Evolutionary conservation across 2,797 vertebrate genomes (phyloP), one percentile per base, ranked within the genome.

Genomic region (Anabacerthia variegaticeps): DNA sequence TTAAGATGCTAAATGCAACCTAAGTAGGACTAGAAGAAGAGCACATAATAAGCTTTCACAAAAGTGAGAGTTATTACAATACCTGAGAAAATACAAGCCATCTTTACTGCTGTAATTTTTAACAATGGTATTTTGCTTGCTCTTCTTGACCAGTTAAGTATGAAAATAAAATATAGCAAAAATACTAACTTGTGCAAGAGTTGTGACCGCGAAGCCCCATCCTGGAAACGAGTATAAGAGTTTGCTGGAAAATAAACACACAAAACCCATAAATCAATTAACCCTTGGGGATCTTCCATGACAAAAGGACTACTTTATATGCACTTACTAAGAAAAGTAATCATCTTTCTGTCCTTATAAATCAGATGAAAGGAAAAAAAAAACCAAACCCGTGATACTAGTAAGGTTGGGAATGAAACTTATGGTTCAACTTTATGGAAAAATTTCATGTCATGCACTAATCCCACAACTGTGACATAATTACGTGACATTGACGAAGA

Each of bases 141-240:
- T 74, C 18, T 23, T 91, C 28, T 69, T 34, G 16, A 91, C 7
- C 37, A 61, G 26, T 36, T 72, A 61, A 1, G 2, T 27, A 76
- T 30, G 34, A 71, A 76, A 94, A 30, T 36, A 79, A 58, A 89
- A 86, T 39, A 21, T 10, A 74, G 6, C 7, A 93, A 90, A 96
- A 89, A 71, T 58, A 97, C 98, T 94, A 93, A 99, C 99, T 98
- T 99, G 99, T 93, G 99, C 98, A 94, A 99, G 98, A 71, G 97
- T 98, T 34, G 99, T 99, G 89, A 99, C 98, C 8, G 98, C 98
- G 32, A 97, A 97, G 22, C 96, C 97, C 99, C 99, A 99, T 66
- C 99, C 99, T 32, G 98, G 79, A 94, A 99, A 99, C 0, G 98
- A 98, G 96, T 98, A 99, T 5, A 99, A 87, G 85, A 99, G 97